Base-by-base conservation (phyloP, 2,888 invertebrate genomes). In the Chouioia cunea region DNA sequence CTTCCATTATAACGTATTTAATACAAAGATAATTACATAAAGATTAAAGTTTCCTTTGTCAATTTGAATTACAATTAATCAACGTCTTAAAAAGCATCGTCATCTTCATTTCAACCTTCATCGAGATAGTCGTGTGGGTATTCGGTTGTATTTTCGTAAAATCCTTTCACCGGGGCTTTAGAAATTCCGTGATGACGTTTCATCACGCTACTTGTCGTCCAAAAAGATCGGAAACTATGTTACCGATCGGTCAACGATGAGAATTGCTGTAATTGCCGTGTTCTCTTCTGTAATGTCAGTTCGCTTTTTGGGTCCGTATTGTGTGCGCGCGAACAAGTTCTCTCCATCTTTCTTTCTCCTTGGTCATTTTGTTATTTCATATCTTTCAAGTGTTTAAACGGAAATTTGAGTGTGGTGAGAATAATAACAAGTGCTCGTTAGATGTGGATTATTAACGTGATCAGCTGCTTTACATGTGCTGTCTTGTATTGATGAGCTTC, bases 251-350 rank as follows among this genome's bases (percentile, higher is more conserved):
- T 59, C 53, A 23, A 3, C 16, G 23, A 4, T n/a, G 43, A 46
- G 66, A 73, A 73, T 73, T 69, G 36, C 69, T 58, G 69, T 72
- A 65, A 68, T 72, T 50, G 64, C 62, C 16, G 46, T 18, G 18
- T 50, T 36, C 36, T 3, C 6, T 36, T 12, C 36, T 36, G 10
- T 2, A 3, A 8, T 22, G 22, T 53, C 53, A 14, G 53, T 53
- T 22, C 36, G 36, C 36, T 36, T 36, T 36, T 36, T 36, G 36
- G 53, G 18, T 20, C 18, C 27, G 57, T 44, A 15, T 50, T 10
- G 54, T 43, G 63, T 44, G 46, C 52, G 60, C 44, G 56, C 10
- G 36, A 12, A 36, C 10, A 36, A 36, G 36, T 12, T 36, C 36
- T 36, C 10, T 36, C 36, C 6, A 2, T 27, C 27, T 27, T 36